Evolutionary conservation across 1,140 invertebrate genomes (phyloP).

Genomic region (Hypsibius dujardini): DNA sequence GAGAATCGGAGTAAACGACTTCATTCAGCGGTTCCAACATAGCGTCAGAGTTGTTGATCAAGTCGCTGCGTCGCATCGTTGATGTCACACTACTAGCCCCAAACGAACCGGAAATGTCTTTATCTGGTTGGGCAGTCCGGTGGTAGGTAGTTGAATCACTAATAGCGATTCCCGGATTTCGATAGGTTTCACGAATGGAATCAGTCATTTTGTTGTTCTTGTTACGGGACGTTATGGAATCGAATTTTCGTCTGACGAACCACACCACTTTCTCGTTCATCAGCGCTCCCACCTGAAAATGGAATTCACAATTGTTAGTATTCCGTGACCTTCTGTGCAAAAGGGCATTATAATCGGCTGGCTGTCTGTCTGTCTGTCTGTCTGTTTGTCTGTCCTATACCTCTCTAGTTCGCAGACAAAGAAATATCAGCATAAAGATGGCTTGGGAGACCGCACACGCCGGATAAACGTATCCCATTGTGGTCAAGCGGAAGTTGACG

Average conservation of each 20-base stretch:
- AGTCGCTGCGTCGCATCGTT: no score
- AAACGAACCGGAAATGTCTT: slow-evolving; percentile 1
- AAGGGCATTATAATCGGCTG: no score
- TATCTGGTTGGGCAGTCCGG: neutral
- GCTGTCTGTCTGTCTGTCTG: no score
- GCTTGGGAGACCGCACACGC: neutral
- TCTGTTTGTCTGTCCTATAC: no score
- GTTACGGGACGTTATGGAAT: neutral
- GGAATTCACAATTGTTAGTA: no score
- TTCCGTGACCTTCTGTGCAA: no score
- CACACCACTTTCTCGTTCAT: slow-evolving; percentile 2
- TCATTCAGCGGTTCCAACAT: no score
- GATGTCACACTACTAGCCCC: no score
- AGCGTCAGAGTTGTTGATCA: no score
- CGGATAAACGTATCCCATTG: neutral
- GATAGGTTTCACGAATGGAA: neutral
- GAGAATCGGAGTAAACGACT: no score
- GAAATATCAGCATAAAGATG: neutral
- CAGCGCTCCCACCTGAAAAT: neutral
- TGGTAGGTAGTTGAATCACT: slow-evolving; percentile 11
- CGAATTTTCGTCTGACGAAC: neutral
- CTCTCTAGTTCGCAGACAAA: neutral
- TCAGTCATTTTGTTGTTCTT: neutral
- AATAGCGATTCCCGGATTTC: neutral
- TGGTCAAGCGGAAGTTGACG: neutral